Conservation (phyloP, 2,888 invertebrate genomes). For the Pantelozetes paolii region DNA sequence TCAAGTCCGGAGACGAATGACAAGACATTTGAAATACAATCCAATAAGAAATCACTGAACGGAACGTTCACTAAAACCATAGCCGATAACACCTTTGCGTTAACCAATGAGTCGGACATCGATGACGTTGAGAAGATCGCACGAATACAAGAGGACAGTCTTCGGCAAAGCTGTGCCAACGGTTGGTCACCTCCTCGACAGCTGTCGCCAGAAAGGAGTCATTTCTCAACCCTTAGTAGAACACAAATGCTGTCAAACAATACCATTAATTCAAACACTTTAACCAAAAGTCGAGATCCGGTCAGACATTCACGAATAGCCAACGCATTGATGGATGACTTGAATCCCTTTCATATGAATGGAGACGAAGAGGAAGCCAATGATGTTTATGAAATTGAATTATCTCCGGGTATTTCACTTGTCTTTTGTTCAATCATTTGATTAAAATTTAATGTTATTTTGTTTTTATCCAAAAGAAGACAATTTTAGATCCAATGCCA, state of each 20-base stretch:
- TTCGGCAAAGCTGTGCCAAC: constrained; percentile 8
- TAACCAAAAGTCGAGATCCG: background rate
- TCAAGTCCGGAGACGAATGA: background rate
- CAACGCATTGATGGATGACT: background rate
- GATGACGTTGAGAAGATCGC: constrained; percentile 22
- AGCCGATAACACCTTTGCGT: background rate
- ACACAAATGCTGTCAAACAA: background rate
- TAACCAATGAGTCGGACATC: background rate
- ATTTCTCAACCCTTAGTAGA: background rate
- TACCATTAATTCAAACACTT: background rate
- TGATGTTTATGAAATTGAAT: no score
- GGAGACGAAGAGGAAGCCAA: no score
- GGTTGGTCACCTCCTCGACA: background rate
- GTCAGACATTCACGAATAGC: background rate
- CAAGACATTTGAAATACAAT: constrained; percentile 3
- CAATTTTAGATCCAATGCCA: background rate
- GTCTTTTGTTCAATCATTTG: no score
- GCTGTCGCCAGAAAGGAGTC: background rate
- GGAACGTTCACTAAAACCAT: background rate
- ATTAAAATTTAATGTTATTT: no score
- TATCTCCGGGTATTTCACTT: no score
- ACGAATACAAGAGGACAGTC: background rate
- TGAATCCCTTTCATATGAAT: background rate
- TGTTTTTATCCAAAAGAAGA: no score
- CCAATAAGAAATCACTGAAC: constrained; percentile 3